phyloP scores from a whole-genome alignment of 1,140 invertebrate genomes.

The Paraescarpia echinospica region DNA sequence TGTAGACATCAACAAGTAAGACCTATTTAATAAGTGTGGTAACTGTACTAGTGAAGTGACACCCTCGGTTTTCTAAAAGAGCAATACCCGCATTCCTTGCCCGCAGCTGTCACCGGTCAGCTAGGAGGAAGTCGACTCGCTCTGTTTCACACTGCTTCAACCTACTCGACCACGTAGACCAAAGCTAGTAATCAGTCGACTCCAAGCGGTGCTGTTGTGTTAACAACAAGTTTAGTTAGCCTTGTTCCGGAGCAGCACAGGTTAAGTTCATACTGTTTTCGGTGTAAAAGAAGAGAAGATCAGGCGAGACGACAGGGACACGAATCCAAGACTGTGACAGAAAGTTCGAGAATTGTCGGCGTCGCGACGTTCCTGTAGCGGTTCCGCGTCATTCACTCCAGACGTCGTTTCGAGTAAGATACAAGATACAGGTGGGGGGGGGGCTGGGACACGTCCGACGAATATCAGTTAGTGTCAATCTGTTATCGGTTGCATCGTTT shows the following conservation, averaged over 20 bases:
- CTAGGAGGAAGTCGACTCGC: neutral
- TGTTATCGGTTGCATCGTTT: neutral
- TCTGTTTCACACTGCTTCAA: neutral
- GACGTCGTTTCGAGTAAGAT: neutral
- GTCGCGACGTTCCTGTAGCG: neutral
- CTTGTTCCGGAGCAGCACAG: neutral
- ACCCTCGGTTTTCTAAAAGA: too few species aligned
- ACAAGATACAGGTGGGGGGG: neutral
- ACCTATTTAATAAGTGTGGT: too few species aligned
- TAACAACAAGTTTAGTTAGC: neutral
- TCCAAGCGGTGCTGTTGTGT: neutral
- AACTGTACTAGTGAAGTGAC: too few species aligned
- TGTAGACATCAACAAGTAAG: too few species aligned
- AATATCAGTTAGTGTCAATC: neutral
- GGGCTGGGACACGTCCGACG: neutral
- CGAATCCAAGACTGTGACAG: neutral
- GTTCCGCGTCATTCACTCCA: neutral
- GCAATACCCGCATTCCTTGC: neutral
- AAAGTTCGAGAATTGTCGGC: neutral
- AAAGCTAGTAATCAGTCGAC: neutral
- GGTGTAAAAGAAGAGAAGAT: neutral
- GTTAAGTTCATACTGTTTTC: neutral
- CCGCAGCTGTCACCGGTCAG: neutral
- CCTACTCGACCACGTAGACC: neutral
- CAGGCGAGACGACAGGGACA: neutral